Conservation (phyloP, 2,797 vertebrate species). For the Molossus alvarezi region DNA sequence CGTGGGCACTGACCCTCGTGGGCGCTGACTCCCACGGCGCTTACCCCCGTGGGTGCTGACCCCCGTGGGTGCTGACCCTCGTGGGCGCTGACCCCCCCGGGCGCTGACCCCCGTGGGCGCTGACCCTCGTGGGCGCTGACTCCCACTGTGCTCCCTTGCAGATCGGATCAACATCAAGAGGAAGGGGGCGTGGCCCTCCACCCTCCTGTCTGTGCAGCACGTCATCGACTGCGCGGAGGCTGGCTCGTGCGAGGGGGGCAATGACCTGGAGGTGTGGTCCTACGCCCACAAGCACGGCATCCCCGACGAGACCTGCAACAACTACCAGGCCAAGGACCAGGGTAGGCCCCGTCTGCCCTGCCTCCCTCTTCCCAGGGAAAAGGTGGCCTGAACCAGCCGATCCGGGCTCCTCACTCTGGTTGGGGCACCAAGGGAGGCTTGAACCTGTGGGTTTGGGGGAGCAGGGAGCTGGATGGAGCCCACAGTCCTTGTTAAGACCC, state of each 20-base stretch:
- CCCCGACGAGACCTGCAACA: slow-evolving; percentile 99
- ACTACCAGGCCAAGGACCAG: slow-evolving; percentile 99
- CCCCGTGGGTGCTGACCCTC: too few relatives aligned
- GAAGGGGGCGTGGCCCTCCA: slow-evolving; percentile 95
- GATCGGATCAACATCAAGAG: slow-evolving; percentile 98
- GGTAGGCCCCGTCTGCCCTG: slow-evolving; percentile 85
- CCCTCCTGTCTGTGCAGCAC: slow-evolving; percentile 96
- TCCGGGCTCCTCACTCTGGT: not conserved
- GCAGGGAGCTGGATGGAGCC: not conserved
- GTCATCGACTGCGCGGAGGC: slow-evolving; percentile 95
- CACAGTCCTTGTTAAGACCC: not conserved
- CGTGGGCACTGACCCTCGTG: too few relatives aligned
- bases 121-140: not conserved
- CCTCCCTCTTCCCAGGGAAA: not conserved
- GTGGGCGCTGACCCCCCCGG: too few relatives aligned
- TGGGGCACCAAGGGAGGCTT: rapidly evolving
- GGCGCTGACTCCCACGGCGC: too few relatives aligned
- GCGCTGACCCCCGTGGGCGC: too few relatives aligned
- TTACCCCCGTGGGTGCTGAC: too few relatives aligned
- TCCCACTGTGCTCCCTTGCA: slow-evolving; percentile 75
- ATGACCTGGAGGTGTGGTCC: slow-evolving; percentile 94
- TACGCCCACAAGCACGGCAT: slow-evolving; percentile 95
- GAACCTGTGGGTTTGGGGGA: not conserved
- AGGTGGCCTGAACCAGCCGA: not conserved
- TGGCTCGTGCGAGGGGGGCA: slow-evolving; percentile 95